Evolutionary conservation across 1,140 invertebrate genomes (phyloP).

Genomic region (Spodoptera litura): DNA sequence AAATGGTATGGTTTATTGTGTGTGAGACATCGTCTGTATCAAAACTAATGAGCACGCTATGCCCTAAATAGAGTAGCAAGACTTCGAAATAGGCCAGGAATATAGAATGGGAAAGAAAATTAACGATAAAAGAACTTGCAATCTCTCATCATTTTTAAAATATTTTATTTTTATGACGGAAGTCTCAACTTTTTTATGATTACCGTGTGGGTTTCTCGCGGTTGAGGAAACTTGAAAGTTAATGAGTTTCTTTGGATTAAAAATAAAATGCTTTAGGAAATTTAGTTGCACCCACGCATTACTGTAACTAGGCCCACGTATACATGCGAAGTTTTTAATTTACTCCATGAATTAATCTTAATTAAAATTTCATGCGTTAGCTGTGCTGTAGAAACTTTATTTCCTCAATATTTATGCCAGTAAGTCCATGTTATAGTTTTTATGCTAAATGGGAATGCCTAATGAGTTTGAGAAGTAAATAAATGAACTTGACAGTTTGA

Average conservation of each 20-base stretch:
- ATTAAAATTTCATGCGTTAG: too few relatives aligned
- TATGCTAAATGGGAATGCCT: too few relatives aligned
- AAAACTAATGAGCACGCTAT: slow-evolving; percentile 19
- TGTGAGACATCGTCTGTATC: not conserved
- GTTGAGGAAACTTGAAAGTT: not conserved
- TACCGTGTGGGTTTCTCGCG: not conserved
- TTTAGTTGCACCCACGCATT: not conserved
- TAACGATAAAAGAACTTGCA: not conserved
- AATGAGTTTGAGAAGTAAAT: too few relatives aligned
- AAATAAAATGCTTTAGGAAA: not conserved
- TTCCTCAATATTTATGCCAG: too few relatives aligned
- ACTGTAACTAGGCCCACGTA: not conserved
- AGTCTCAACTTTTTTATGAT: not conserved
- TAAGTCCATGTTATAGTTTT: too few relatives aligned
- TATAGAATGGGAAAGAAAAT: slow-evolving; percentile 25
- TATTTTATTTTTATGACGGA: not conserved
- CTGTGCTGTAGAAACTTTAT: too few relatives aligned
- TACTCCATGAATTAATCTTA: too few relatives aligned
- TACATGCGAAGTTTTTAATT: not conserved
- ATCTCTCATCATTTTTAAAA: not conserved
- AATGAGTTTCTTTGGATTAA: slow-evolving; percentile 1
- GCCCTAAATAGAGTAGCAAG: not conserved
- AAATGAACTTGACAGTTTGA: too few relatives aligned
- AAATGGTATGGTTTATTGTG: not conserved
- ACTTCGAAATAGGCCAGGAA: slow-evolving; percentile 3